Base-by-base conservation (phyloP, 2,113 vertebrate species). In the Paraplagusia blochii region DNA sequence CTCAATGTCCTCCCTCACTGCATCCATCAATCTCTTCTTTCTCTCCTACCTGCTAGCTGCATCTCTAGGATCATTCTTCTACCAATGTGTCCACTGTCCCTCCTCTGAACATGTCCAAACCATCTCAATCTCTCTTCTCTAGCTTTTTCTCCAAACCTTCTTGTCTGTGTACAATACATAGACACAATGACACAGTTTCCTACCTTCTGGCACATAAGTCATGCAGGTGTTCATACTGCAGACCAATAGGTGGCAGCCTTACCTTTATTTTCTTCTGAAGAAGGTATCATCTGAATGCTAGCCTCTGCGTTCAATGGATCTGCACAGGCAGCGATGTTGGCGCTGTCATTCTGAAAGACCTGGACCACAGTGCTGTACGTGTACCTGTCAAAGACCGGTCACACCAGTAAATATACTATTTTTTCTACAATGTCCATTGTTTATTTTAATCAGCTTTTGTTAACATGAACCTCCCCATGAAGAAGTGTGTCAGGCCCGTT, bases 401-500 rank as follows among this genome's bases (percentile, higher is more conserved):
- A 29, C 22, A 29, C 22, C 6, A 29, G 22, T 29, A 40, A 60
- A 5, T 13, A 9, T 18, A 11, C 51, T 4, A 47, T 19, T 50
- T 11, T 19, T 7, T 29, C 8, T 48, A 19, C 59, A 1, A 19
- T 0, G 2, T 53, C 22, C 7, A 14, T 14, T 22, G n/a, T n/a
- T 44, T 49, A 35, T 5, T 29, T 17, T 12, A 0, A 11, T 10
- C 44, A 34, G 19, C n/a, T 9, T 13, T n/a, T 15, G 11, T 38
- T 29, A 11, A 10, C 4, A 11, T 2, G 58, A 92, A 98, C 96
- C 89, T 86, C 76, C 92, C 94, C 94, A 97, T 98, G 88, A 97
- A 93, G 87, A 99, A 98, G 68, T 99, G 95, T 13, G 95, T 95
- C 64, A 95, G 82, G 0, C 93, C 93, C 1, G 89, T 91, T 34